phyloP scores from a whole-genome alignment of 2,888 invertebrate genomes.

The Dasypogon diadema region DNA sequence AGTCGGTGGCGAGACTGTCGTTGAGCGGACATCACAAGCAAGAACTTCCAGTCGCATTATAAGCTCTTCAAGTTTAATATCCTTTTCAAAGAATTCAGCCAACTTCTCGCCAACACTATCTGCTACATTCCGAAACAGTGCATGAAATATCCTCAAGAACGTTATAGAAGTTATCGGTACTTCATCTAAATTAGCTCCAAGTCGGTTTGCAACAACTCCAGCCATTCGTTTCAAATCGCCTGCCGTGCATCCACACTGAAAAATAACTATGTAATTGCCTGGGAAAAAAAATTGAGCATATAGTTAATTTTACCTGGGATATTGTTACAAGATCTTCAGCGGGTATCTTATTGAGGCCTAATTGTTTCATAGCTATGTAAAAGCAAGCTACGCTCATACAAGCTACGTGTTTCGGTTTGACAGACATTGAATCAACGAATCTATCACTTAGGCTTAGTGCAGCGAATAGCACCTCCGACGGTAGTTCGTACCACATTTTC shows the following conservation, averaged over 20 bases:
- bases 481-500: conserved; percentile 87
- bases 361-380: conserved; percentile 82
- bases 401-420: conserved; percentile 84
- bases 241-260: conserved; percentile 84
- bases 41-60: conserved; percentile 80
- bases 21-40: conserved; percentile 80
- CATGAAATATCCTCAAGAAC: conserved; percentile 77
- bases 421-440: conserved; percentile 87
- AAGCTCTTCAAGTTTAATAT: conserved; percentile 73
- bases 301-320: conserved; percentile 68
- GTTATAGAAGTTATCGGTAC: conserved; percentile 75
- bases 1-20: conserved; percentile 79
- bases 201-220: conserved; percentile 81
- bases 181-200: conserved; percentile 74
- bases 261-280: too few relatives aligned
- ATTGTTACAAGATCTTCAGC: conserved; percentile 77
- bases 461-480: conserved; percentile 81
- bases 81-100: conserved; percentile 70
- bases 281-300: background rate
- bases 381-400: conserved; percentile 90
- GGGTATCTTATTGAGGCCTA: conserved; percentile 72
- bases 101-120: conserved; percentile 70
- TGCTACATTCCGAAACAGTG: conserved; percentile 73
- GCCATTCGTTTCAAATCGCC: conserved; percentile 91
- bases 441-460: conserved; percentile 85